Percentiles rank a stretch among this genome's conserved stretches.
phyloP scores from a whole-genome alignment of 2,797 vertebrate species.

The Bovichtus diacanthus region DNA sequence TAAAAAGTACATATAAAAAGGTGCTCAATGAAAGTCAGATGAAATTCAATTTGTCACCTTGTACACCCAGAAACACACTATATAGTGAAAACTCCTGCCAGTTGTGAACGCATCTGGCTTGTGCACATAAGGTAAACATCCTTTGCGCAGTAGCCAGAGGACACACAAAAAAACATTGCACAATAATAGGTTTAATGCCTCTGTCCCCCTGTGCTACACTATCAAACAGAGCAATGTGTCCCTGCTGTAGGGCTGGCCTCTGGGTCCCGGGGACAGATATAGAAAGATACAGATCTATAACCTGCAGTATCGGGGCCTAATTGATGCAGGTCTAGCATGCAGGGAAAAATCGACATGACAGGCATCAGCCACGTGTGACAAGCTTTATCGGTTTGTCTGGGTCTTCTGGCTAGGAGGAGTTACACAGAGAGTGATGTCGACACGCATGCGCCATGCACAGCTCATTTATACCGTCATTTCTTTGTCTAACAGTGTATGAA shows the following conservation, averaged over 20 bases:
- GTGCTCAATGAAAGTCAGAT: neutral
- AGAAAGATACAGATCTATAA: conserved; percentile 76
- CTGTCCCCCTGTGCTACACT: conserved; percentile 38
- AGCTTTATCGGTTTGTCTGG: conserved; percentile 65
- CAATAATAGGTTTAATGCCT: conserved; percentile 61
- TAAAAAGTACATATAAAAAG: conserved; percentile 7
- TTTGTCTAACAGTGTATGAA: conserved; percentile 71
- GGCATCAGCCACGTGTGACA: conserved; percentile 72
- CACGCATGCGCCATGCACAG: conserved; percentile 38
- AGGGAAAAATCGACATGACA: conserved; percentile 69
- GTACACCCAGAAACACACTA: conserved; percentile 2
- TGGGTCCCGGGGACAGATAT: conserved; percentile 64
- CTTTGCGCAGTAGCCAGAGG: conserved; percentile 41
- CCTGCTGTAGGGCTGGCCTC: conserved; percentile 53
- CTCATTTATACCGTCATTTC: conserved; percentile 59
- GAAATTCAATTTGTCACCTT: neutral
- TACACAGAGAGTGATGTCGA: conserved; percentile 52
- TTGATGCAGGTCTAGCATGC: conserved; percentile 68
- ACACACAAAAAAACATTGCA: conserved; percentile 13
- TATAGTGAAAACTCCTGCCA: conserved; percentile 1
- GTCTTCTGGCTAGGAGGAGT: conserved; percentile 55
- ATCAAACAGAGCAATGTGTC: conserved; percentile 65
- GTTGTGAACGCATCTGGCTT: conserved; percentile 41
- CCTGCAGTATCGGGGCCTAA: conserved; percentile 69
- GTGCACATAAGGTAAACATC: conserved; percentile 31